phyloP scores from a whole-genome alignment of 2,888 invertebrate genomes.

The Marasmarcha lunaedactyla region DNA sequence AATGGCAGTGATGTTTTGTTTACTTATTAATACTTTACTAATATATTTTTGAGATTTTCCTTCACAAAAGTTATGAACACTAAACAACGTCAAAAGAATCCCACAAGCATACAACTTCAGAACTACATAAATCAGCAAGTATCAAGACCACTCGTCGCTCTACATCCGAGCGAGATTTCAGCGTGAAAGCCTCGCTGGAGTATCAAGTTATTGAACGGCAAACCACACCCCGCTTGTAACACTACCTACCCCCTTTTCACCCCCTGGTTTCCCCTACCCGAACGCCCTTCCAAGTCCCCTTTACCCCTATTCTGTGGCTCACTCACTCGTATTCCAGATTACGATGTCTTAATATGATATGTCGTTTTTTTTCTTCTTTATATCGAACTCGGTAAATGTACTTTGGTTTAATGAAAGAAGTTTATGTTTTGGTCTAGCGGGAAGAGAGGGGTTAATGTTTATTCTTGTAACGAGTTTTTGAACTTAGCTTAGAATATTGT shows the following conservation, averaged over 20 bases:
- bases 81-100: no score
- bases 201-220: conserved; percentile 72
- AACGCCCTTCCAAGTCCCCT: conserved; percentile 9
- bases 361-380: neutral
- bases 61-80: no score
- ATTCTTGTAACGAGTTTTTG: no score
- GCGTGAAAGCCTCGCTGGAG: conserved; percentile 68
- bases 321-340: conserved; percentile 14
- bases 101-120: neutral
- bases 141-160: conserved; percentile 30
- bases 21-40: no score
- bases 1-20: no score
- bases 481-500: no score
- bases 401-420: no score
- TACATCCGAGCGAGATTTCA: conserved; percentile 58
- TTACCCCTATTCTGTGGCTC: conserved; percentile 5
- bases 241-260: conserved; percentile 34
- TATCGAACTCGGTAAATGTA: no score
- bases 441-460: no score
- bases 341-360: conserved; percentile 9
- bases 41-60: no score
- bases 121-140: conserved; percentile 17
- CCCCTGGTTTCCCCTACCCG: conserved; percentile 4
- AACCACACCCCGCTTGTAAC: conserved; percentile 68
- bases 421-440: no score